Base-by-base conservation (phyloP, 53 echinoderm and acorn worm genomes). In the Paelopatides confundens region DNA sequence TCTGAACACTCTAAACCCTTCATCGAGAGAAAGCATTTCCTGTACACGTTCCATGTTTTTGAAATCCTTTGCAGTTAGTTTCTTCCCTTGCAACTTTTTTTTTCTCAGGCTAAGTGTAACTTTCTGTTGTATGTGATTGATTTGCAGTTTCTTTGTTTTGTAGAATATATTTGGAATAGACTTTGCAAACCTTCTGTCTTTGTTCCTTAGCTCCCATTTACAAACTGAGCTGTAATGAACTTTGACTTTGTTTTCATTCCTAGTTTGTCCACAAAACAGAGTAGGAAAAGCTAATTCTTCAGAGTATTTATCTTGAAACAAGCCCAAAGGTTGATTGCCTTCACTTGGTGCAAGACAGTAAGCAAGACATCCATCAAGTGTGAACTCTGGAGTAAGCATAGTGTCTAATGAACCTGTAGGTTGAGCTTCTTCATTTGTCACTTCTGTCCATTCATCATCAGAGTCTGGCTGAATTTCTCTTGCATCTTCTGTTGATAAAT, bases 71-170 rank as follows among this genome's bases (percentile, higher is more conserved):
- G 85, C 89, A 40, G 89, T 89, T 0, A 89, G 53, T 51, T 17
- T 82, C 32, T 70, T 30, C 7, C 86, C 86, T 51, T 86, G 12
- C 17, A 71, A n/a, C 26, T 86, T 43, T 21, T 70, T 69, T 30
- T 86, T 86, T 9, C 86, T 64, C 74, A 86, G 9, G 27, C 69
- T 53, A 24, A 86, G 70, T 47, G 86, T 71, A 30, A 67, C 68
- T 67, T 85, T 85, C n/a, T 85, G 66, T 31, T 65, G 32, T 36
- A 88, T 88, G 18, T 88, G 79, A 24, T 88, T 88, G 54, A 88
- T 81, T 63, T 88, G 88, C n/a, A 79, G 31, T 33, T 88, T 88
- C 46, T 88, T 88, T 38, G 63, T 12, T 78, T 88, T 81, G 43
- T 50, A 81, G 38, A 88, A 88, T 37, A 88, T 79, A 31, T 88